Evolutionary conservation across 2,888 invertebrate genomes (phyloP), one percentile per base, ranked within the genome.

Genomic region (Microchrysa polita): DNA sequence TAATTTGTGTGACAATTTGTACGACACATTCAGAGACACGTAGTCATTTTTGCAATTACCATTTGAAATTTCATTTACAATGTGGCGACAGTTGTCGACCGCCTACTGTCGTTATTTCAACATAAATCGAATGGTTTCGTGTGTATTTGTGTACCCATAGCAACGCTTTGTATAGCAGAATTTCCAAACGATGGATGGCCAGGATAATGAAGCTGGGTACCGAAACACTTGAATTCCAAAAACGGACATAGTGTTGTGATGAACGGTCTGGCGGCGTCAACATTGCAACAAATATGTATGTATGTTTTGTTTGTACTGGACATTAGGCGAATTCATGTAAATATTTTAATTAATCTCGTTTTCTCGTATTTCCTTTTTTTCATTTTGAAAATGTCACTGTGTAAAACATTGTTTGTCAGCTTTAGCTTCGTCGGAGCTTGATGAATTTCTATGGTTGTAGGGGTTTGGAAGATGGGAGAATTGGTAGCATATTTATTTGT

Each of bases 1-100:
- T 48, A 65, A 65, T 65, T 65, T 48, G 65, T 44, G 16, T 65
- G 65, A 65, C 65, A 65, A 48, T 65, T 65, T 65, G 65, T 48
- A 9, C 65, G 48, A 48, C 44, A 65, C 14, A 44, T 23, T 18
- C 20, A 34, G 65, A 48, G 16, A 63, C 42, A 40, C 42, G 48
- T 34, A 20, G 12, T 34, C 20, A 65, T 65, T 65, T 65, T 65
- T 65, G 65, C 65, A 65, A 65, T 65, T 44, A 48, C 65, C 65
- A 22, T 65, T 65, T 65, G 65, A 65, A 48, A 48, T 65, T 44
- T 48, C 65, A 65, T 65, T 65, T 48, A 65, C 65, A 61, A 14
- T 40, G 61, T 61, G 61, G 61, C 65, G 55, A 55, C 55, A 48
- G 48, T 20, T 63, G 48, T 20, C 48, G 14, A 27, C 48, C 65